These are phyloP conservation scores for Magallana gigas DNA, from an alignment of 1,140 invertebrate species.

Conservation along the genomic window DNA sequence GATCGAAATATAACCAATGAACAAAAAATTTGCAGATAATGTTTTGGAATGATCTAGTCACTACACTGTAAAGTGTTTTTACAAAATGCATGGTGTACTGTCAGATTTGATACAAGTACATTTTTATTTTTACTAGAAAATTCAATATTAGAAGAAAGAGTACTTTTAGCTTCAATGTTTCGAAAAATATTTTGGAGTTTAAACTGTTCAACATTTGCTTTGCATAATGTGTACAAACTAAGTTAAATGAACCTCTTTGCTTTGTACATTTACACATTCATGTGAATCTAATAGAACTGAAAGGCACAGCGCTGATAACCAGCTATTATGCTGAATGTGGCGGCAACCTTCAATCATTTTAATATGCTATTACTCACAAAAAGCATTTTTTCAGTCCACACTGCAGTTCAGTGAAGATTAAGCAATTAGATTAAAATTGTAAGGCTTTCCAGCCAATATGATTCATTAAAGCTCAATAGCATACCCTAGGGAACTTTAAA, in stretches of 20 bases:
- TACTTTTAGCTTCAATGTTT: not conserved
- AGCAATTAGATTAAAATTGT: slow-evolving; percentile 29
- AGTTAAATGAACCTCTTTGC: not conserved
- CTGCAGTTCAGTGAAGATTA: slow-evolving; percentile 35
- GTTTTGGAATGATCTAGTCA: no score
- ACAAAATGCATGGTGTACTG: no score
- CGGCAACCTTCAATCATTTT: slow-evolving; percentile 37
- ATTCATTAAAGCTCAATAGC: not conserved
- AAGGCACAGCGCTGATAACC: not conserved
- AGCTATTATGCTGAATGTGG: not conserved
- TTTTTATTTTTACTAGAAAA: not conserved
- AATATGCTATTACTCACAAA: slow-evolving; percentile 15
- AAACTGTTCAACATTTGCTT: not conserved
- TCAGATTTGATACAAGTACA: no score
- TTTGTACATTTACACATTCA: not conserved
- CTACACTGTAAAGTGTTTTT: no score
- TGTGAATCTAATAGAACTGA: slow-evolving; percentile 24
- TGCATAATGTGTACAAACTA: not conserved
- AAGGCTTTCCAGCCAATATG: not conserved
- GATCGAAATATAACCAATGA: no score
- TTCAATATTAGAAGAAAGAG: not conserved
- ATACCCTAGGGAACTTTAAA: not conserved
- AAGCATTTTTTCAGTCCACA: slow-evolving; percentile 13
- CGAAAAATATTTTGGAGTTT: not conserved
- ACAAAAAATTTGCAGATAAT: no score